phyloP scores from a whole-genome alignment of 2,113 vertebrate species.

The Butorides virescens region DNA sequence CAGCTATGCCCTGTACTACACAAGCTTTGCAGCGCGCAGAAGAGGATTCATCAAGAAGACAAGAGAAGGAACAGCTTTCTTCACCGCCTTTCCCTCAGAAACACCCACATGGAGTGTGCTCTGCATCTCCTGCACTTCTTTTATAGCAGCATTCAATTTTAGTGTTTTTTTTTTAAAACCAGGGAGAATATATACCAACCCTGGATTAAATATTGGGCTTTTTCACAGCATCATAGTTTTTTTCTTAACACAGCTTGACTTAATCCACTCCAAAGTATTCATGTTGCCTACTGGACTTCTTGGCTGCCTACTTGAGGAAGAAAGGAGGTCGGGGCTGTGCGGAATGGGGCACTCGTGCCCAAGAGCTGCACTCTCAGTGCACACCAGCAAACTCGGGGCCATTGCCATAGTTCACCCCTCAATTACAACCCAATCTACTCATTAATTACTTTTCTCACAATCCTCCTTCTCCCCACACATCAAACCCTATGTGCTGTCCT shows the following conservation, averaged over 20 bases:
- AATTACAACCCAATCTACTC: fast-evolving
- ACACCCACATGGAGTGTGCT: background rate
- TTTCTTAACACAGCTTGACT: background rate
- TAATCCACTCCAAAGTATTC: background rate
- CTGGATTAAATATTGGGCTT: background rate
- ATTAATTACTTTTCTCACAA: background rate
- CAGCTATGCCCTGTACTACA: background rate
- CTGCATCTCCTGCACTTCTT: background rate
- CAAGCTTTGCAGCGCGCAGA: background rate
- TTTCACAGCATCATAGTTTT: background rate
- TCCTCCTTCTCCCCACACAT: no score
- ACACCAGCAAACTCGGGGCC: fast-evolving
- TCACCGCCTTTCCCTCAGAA: background rate
- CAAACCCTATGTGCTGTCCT: background rate
- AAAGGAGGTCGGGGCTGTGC: background rate
- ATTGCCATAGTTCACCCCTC: background rate
- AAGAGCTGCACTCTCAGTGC: background rate
- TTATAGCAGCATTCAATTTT: background rate
- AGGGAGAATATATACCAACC: background rate
- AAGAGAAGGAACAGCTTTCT: background rate
- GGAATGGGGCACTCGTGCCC: fast-evolving
- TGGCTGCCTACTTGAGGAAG: no score
- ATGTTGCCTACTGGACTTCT: background rate
- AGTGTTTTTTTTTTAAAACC: background rate
- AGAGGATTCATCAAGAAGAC: background rate